Percentiles rank a stretch among this genome's conserved stretches.
phyloP scores from a whole-genome alignment of 2,113 vertebrate genomes.

The Gobio gobio region DNA sequence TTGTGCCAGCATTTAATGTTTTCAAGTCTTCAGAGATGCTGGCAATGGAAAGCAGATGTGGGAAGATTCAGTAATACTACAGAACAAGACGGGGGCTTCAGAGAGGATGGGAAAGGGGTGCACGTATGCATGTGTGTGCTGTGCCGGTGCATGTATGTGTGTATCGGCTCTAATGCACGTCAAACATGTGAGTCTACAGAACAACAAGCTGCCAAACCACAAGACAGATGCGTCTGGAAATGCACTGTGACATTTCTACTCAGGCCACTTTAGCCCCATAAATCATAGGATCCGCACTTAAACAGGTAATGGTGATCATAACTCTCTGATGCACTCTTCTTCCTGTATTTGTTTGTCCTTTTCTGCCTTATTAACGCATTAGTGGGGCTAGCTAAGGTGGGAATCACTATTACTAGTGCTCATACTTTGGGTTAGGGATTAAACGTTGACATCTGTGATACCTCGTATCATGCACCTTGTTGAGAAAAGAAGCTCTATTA shows the following conservation, averaged over 20 bases:
- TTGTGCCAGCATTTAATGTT: conserved; percentile 84
- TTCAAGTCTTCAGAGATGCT: conserved; percentile 85
- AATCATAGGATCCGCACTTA: conserved; percentile 83
- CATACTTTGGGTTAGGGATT: neutral
- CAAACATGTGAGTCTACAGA: conserved; percentile 83
- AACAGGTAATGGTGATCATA: conserved; percentile 81
- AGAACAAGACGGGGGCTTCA: conserved; percentile 36
- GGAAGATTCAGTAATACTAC: conserved; percentile 66
- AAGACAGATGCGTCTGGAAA: conserved; percentile 91
- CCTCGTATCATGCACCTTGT: neutral
- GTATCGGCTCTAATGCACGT: conserved; percentile 75
- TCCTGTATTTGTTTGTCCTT: neutral
- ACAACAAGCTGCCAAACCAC: conserved; percentile 83
- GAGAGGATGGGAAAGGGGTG: conserved; percentile 35
- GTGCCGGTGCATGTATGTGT: conserved; percentile 29
- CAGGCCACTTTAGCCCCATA: conserved; percentile 83
- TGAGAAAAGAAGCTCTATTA: neutral
- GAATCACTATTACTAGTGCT: neutral
- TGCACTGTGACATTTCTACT: conserved; percentile 85
- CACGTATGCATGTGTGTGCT: conserved; percentile 30
- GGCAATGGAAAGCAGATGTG: conserved; percentile 95
- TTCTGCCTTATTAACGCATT: neutral
- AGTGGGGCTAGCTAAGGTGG: conserved; percentile 6
- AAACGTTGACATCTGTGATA: neutral
- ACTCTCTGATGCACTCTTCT: neutral